Evolutionary conservation across 2,113 vertebrate genomes (phyloP).

Genomic region (Aegypius monachus): DNA sequence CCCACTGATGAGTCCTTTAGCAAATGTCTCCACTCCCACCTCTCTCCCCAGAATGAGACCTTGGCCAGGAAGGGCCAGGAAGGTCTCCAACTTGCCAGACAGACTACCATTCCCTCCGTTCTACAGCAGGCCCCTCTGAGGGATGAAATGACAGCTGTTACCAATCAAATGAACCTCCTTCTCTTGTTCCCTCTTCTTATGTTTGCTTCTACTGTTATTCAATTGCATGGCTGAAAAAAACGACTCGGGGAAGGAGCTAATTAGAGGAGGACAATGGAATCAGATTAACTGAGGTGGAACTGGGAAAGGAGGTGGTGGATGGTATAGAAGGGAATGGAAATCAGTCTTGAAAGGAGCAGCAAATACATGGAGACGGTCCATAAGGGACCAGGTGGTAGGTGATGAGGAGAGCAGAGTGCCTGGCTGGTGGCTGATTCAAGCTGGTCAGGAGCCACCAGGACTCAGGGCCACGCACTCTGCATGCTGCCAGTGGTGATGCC

Average conservation of each 20-base stretch:
- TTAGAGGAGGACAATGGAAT: background rate
- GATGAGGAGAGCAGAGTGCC: background rate
- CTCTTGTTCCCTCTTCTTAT: background rate
- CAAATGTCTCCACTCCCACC: background rate
- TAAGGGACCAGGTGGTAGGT: background rate
- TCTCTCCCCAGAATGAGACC: background rate
- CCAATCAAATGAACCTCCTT: background rate
- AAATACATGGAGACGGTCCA: background rate
- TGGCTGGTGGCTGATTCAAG: background rate
- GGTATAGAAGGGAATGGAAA: background rate
- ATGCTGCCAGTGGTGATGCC: background rate
- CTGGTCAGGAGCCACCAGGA: background rate
- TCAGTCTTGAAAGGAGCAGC: background rate
- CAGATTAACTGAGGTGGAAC: background rate
- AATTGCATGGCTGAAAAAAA: background rate
- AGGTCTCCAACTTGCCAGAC: background rate
- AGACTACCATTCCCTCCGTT: background rate
- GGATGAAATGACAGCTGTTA: background rate
- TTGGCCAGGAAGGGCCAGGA: background rate
- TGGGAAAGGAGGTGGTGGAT: background rate
- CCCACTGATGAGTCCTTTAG: background rate
- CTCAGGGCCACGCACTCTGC: background rate
- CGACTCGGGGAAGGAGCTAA: background rate
- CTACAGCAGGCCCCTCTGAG: background rate
- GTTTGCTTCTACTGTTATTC: background rate